Evolutionary conservation across 2,113 vertebrate genomes (phyloP), one percentile per base, ranked within the genome.

Genomic region (Labeo catla): DNA sequence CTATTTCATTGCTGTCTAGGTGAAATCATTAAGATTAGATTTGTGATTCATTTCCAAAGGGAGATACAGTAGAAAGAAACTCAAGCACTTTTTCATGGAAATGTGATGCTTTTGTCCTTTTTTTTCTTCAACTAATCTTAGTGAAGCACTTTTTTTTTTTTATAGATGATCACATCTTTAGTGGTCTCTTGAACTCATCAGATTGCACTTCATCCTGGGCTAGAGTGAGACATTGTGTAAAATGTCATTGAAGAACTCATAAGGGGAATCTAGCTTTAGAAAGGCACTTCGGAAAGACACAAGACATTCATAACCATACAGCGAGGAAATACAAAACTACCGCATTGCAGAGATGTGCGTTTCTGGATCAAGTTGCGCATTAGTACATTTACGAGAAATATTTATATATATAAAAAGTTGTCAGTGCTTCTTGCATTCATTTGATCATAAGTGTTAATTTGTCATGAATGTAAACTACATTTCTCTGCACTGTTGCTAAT

Each of bases 401-500:
- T 76, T 52, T 34, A 13, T 9, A 50, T 49, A 76, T 28, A 28
- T 28, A 49, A 49, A 49, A 49, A 76, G 13, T 12, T 47, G 72
- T 74, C 19, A 21, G 28, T 15, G 12, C 16, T 47, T 78, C 57
- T 78, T 78, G 12, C 47, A 78, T 78, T 78, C 23, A 77, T 77
- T 78, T 6, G 50, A 54, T 73, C 36, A 9, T 21, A 45, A 21
- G 8, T 45, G 70, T n/a, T 16, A 47, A 10, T 47, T 47, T 36
- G 45, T 39, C 34, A 73, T n/a, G 9, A 39, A 45, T 45, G 43
- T 73, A 12, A 45, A 73, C 36, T 8, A 47, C 39, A 57, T 11
- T 8, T 52, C n/a, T 54, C 52, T 86, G 65, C n/a, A 19, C 28
- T 36, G 52, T 76, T 65, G 19, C 43, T 81, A 21, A 54, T 83